Evolutionary conservation across 2,888 invertebrate species (phyloP), one percentile per base, ranked within the genome.

Genomic region (Eristalis intricaria): DNA sequence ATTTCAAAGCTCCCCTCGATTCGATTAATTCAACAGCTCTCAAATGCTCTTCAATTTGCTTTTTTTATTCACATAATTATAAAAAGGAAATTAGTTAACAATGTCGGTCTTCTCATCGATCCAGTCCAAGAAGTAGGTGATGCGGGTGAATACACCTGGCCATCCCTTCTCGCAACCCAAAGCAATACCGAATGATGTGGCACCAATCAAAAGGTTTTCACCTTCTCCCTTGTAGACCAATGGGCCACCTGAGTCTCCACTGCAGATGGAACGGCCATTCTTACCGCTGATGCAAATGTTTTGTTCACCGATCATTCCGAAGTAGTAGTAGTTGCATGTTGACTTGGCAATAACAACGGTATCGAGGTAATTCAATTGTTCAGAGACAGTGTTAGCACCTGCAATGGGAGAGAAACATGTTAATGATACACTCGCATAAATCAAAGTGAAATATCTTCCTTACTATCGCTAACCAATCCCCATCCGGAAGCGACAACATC

Each of bases 211-310:
- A 0, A 83, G n/a, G 3, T 74, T 70, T 60, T 75, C 38, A 8
- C 66, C 58, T 23, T 0, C 32, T 4, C 61, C 63, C 1, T 63
- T 26, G 19, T 89, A 65, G 3, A 90, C 89, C 87, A 92, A 88
- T 81, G 92, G 92, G 64, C 92, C 92, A 29, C 92, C 92, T 22
- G 92, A 92, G 86, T 92, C 92, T 73, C 87, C 76, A 40, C 89
- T 91, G 88, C 92, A 93, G 61, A 93, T 92, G 50, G 93, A 93
- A 80, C 90, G 91, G 32, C 92, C 91, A 4, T 88, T 89, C 61
- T 89, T 89, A 40, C 93, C 93, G 75, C 90, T 91, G 26, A 93
- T 91, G 89, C 94, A 94, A 56, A 94, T 91, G 85, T 93, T 77
- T 0, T 89, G 84, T 4, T 89, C 81, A 58, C 69, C 89, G 69